Conservation (phyloP, 35 echinoderm and acorn worm genomes). For the Hemicentrotus pulcherrimus region DNA sequence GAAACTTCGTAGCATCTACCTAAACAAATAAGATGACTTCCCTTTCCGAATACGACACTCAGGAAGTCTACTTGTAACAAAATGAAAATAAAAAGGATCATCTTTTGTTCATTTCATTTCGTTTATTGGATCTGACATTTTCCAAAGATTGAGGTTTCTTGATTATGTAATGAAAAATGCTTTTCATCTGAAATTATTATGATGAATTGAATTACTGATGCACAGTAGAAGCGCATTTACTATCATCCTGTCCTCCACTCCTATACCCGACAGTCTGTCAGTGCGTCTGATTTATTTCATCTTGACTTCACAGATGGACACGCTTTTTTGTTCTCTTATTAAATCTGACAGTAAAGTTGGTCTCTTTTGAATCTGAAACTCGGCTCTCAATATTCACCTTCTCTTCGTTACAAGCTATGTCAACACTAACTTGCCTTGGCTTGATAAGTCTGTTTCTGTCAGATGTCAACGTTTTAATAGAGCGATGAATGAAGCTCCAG, state of each 20-base stretch:
- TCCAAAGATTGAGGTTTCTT: background rate
- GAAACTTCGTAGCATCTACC: background rate
- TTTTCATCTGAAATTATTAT: too few species aligned
- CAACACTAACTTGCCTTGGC: background rate
- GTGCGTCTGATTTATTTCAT: background rate
- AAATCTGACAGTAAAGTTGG: background rate
- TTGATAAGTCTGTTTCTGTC: constrained; percentile 3
- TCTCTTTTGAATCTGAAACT: constrained; percentile 5
- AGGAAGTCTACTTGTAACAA: background rate
- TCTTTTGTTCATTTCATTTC: background rate
- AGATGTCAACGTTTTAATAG: constrained; percentile 11
- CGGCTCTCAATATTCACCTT: background rate
- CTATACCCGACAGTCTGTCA: background rate
- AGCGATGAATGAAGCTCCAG: background rate
- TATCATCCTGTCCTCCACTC: too few species aligned
- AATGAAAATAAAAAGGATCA: background rate
- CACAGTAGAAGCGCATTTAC: too few species aligned
- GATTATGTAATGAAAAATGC: too few species aligned
- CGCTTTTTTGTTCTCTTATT: background rate
- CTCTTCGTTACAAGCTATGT: background rate
- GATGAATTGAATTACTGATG: too few species aligned
- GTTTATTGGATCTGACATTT: background rate
- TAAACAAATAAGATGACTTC: background rate
- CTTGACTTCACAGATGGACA: background rate
- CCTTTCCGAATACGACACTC: background rate